Conservation (phyloP, 2,113 vertebrate species). For the Phaethon lepturus region DNA sequence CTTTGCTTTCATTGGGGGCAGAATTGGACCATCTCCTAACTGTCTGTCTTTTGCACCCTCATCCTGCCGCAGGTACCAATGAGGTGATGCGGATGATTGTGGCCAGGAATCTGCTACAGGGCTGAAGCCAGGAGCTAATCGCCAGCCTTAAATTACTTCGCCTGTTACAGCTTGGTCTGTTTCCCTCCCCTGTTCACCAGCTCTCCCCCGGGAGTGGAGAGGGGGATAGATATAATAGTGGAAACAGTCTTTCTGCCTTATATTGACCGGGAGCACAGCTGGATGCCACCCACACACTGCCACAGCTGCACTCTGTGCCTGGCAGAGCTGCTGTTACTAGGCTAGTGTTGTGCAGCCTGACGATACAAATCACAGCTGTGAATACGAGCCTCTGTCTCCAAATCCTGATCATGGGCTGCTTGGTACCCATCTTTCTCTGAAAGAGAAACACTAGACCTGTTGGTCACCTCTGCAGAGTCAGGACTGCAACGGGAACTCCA, state of each 20-base stretch:
- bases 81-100: conserved; percentile 98
- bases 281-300: background rate
- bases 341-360: background rate
- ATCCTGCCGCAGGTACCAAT: conserved; percentile 85
- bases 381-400: background rate
- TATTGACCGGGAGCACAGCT: background rate
- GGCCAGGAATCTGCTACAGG: conserved; percentile 84
- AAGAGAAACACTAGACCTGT: background rate
- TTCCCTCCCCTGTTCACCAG: background rate
- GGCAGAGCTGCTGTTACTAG: background rate
- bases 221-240: background rate
- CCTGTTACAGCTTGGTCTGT: background rate
- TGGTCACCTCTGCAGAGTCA: background rate
- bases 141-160: background rate
- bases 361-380: background rate
- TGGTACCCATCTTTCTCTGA: background rate
- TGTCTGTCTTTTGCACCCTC: background rate
- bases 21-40: background rate
- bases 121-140: conserved; percentile 23
- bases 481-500: rapidly evolving
- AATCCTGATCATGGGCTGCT: background rate
- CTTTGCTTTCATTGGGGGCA: rapidly evolving
- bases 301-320: background rate
- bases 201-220: background rate
- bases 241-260: background rate